phyloP scores from a whole-genome alignment of 2,113 vertebrate genomes.

The Vulpes vulpes region DNA sequence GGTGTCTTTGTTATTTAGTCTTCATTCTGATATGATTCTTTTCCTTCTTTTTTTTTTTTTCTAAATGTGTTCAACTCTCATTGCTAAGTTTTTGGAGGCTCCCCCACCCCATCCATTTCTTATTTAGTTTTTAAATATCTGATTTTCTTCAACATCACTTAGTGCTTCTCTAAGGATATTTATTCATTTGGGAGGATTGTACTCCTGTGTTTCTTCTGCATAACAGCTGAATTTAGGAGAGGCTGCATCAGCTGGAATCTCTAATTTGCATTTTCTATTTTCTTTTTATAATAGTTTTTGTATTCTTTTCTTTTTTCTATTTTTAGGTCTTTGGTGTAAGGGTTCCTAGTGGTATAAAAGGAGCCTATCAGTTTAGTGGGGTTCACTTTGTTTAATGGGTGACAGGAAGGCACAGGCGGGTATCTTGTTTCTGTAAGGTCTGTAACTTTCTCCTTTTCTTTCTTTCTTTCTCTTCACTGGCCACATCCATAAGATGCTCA shows the following conservation, averaged over 20 bases:
- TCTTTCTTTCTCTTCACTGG: not conserved
- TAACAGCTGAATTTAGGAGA: not conserved
- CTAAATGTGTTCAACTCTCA: not conserved
- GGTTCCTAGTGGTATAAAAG: not conserved
- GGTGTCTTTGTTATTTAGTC: not conserved
- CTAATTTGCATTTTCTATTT: slow-evolving; percentile 6
- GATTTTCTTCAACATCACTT: not conserved
- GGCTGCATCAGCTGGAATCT: not conserved
- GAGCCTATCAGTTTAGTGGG: not conserved
- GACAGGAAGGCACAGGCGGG: not conserved
- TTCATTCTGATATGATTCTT: slow-evolving; percentile 3
- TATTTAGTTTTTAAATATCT: not conserved
- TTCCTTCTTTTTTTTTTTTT: not conserved
- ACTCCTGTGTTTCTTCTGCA: not conserved
- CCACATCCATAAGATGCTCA: not conserved
- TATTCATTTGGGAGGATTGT: not conserved
- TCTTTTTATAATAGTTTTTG: not conserved
- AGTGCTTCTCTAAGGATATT: not conserved
- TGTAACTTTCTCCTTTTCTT: not conserved
- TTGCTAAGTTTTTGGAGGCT: not conserved
- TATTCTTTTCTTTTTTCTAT: not conserved
- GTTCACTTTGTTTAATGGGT: not conserved
- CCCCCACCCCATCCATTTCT: not conserved
- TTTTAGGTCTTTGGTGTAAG: not conserved
- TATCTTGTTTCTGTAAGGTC: not conserved